Evolutionary conservation across 2,113 vertebrate genomes (phyloP).

Genomic region (Osmerus mordax): DNA sequence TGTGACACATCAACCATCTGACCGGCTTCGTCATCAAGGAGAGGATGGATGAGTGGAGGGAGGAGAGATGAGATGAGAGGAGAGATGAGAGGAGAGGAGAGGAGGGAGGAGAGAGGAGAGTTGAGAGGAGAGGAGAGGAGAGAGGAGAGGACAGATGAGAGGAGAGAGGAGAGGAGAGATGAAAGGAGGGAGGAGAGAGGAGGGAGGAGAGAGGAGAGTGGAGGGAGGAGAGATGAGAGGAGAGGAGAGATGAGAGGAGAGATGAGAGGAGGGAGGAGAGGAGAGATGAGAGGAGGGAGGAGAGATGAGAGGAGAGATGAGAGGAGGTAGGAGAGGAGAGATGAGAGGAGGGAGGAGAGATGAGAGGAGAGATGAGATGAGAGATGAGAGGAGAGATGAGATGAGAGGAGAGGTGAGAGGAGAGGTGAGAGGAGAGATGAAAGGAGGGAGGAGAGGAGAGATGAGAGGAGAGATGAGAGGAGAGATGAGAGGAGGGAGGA

Average conservation of each 20-base stretch:
- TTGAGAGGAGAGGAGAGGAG: conserved; percentile 6
- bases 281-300: neutral
- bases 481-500: neutral
- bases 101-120: neutral
- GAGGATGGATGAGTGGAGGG: conserved; percentile 46
- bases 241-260: too few relatives aligned
- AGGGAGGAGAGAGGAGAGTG: neutral
- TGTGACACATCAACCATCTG: conserved; percentile 86
- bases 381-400: neutral
- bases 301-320: neutral
- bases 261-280: too few relatives aligned
- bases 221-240: too few relatives aligned
- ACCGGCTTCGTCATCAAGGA: conserved; percentile 70
- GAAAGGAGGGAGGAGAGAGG: neutral
- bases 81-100: neutral
- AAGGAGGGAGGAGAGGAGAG: neutral
- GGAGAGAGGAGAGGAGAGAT: neutral
- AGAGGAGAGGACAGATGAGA: neutral
- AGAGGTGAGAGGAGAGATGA: neutral
- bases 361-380: neutral
- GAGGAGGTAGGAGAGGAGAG: neutral
- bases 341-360: neutral
- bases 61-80: neutral
- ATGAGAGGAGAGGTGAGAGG: neutral
- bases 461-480: neutral